Conservation (phyloP, 1,140 invertebrate species). For the Drosophila guanche region DNA sequence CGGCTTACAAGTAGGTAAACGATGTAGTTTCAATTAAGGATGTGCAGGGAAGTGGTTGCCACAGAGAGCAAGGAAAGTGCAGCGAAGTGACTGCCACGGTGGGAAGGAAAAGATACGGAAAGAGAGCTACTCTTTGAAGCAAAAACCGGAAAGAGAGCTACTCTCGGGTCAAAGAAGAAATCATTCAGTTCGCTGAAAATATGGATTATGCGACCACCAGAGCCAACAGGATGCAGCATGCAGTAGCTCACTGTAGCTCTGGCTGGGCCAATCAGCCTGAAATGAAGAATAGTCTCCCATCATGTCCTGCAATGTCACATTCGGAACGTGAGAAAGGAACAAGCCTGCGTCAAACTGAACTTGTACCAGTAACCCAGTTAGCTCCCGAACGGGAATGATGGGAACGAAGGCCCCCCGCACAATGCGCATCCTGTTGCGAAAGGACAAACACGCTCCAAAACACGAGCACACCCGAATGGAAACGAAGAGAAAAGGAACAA, state of each 20-base stretch:
- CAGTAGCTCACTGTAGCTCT: too few relatives aligned
- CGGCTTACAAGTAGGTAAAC: slow-evolving; percentile 70
- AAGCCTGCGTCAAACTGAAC: slow-evolving; percentile 68
- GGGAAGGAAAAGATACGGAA: slow-evolving; percentile 6
- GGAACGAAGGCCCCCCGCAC: slow-evolving; percentile 12
- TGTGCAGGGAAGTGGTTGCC: slow-evolving; percentile 30
- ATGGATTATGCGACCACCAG: too few relatives aligned
- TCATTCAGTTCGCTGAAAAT: too few relatives aligned
- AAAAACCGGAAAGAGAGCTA: neutral
- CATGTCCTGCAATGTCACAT: too few relatives aligned
- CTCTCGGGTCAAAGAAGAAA: too few relatives aligned
- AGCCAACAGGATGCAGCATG: too few relatives aligned
- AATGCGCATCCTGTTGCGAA: slow-evolving; percentile 50
- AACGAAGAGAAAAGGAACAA: neutral
- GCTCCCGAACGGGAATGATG: slow-evolving; percentile 8
- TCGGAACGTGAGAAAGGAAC: slow-evolving; percentile 52
- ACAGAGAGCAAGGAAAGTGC: slow-evolving; percentile 19
- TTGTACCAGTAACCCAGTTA: slow-evolving; percentile 83
- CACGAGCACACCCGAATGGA: neutral
- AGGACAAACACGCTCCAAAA: too few relatives aligned
- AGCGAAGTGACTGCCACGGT: neutral
- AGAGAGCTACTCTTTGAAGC: slow-evolving; percentile 14
- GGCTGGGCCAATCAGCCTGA: too few relatives aligned
- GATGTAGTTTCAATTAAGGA: slow-evolving; percentile 71
- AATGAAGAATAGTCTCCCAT: too few relatives aligned